These are phyloP conservation scores for Benitochromis conjunctus DNA, from an alignment of 2,113 vertebrate species.

Conservation along the genomic window DNA sequence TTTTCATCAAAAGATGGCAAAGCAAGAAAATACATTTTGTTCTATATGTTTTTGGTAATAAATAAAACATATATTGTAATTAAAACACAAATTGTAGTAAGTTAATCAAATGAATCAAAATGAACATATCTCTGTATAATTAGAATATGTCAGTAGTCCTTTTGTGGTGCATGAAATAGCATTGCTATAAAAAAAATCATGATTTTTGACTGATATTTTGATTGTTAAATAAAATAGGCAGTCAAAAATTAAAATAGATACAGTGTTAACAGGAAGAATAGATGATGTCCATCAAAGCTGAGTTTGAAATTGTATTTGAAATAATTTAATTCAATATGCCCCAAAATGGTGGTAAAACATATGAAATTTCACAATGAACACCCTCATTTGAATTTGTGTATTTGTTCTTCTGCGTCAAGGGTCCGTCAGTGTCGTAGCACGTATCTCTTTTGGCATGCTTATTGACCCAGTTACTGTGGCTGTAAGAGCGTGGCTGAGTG, in stretches of 20 bases:
- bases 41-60: background rate
- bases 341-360: background rate
- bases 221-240: background rate
- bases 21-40: background rate
- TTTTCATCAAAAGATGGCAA: background rate
- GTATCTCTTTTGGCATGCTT: constrained; percentile 4
- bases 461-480: constrained; percentile 34
- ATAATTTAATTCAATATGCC: background rate
- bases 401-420: background rate
- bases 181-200: background rate
- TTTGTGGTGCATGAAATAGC: background rate
- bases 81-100: background rate
- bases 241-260: background rate
- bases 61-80: background rate
- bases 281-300: background rate
- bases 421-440: background rate
- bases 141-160: background rate
- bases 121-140: background rate
- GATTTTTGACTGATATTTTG: background rate
- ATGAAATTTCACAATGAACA: background rate
- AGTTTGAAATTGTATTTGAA: background rate
- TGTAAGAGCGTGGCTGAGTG: constrained; percentile 1
- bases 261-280: background rate
- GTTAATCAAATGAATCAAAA: background rate
- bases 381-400: background rate